Evolutionary conservation across 2,888 invertebrate species (phyloP), one percentile per base, ranked within the genome.

Genomic region (Sacculina carcini): DNA sequence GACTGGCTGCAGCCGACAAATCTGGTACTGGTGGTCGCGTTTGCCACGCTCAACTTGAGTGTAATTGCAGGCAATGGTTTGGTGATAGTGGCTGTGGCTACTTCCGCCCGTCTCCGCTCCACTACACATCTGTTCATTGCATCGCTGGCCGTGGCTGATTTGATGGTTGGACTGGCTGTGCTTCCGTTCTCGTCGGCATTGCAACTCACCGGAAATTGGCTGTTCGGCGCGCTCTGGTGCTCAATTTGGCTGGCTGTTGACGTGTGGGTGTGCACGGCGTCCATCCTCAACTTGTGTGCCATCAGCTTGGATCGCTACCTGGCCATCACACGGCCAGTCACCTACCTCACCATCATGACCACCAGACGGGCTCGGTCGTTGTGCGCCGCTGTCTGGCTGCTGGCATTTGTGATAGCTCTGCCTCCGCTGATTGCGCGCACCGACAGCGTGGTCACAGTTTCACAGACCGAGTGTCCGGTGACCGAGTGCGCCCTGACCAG

Each of bases 231-330:
- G 65, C 73, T 86, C 42, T 90, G 92, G 87, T 96, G 94, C 69
- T 81, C 84, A 55, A 77, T 89, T 58, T 96, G 94, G 94, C 71
- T 96, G 56, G 92, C 94, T 0, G 77, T 92, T 52, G 96, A 96
- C 67, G 94, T 96, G 12, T 90, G 92, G 87, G 83, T 94, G 82
- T 94, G 92, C 69, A 96, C 96, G 0, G 90, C 94, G 0, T 90
- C 89, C 59, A 94, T 94, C 61, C 72, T 94, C 59, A 94, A 94
- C 67, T 74, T 94, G 51, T 90, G 90, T 64, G 92, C 87, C 60
- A 94, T 94, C 63, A 87, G 87, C n/a, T 70, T 94, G 63, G 84
- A 85, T 52, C 54, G 72, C 19, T 96, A 94, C 70, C 81, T 96
- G 60, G 96, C 94, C 24, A 92, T 96, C 55, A 92, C 92, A 38